These are phyloP conservation scores for Elgaria multicarinata DNA, from an alignment of 2,113 vertebrate genomes.

Conservation along the genomic window DNA sequence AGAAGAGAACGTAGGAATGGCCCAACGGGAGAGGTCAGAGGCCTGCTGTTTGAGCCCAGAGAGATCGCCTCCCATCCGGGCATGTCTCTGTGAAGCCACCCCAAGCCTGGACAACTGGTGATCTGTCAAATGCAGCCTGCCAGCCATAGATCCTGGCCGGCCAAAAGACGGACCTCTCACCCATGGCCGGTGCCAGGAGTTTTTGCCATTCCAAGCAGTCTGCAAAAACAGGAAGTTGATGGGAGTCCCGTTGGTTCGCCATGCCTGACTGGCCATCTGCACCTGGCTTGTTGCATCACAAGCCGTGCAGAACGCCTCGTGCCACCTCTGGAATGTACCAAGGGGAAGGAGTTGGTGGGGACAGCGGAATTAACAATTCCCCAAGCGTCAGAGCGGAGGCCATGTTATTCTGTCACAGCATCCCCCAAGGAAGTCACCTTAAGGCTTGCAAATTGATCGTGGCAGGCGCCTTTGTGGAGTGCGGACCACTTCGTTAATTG, in stretches of 20 bases:
- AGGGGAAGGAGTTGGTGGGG: too few relatives aligned
- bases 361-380: neutral
- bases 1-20: conserved; percentile 7
- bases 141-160: neutral
- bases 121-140: neutral
- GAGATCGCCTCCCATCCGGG: neutral
- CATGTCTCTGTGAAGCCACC: neutral
- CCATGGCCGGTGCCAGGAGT: neutral
- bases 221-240: neutral
- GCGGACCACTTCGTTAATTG: too few relatives aligned
- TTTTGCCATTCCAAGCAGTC: neutral
- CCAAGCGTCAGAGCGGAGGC: neutral
- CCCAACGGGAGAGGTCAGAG: neutral
- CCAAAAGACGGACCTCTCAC: neutral
- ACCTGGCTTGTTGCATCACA: too few relatives aligned
- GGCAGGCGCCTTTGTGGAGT: neutral
- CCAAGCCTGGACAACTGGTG: neutral
- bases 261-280: neutral
- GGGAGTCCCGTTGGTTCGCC: neutral
- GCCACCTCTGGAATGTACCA: neutral
- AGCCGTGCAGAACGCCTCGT: neutral
- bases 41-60: neutral
- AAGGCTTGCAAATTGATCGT: neutral
- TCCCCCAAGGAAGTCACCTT: neutral
- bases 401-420: neutral